Percentiles rank a stretch among this genome's conserved stretches.
These are phyloP conservation scores for Neogale vison DNA, from an alignment of 2,113 vertebrate genomes.

Conservation along the genomic window DNA sequence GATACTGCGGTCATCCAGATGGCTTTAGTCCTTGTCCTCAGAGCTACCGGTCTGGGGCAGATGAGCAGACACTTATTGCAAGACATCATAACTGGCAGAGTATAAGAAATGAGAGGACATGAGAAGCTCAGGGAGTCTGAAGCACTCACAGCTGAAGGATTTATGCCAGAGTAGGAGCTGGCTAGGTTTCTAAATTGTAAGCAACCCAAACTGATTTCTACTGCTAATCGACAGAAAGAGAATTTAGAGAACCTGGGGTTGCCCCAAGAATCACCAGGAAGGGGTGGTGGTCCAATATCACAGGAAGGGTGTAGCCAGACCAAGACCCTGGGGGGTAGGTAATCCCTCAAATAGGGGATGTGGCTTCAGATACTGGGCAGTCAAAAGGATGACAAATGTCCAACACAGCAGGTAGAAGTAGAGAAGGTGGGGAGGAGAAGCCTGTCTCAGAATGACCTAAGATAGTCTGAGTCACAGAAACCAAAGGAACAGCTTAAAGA, in stretches of 20 bases:
- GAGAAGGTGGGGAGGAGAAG: slow-evolving; percentile 52
- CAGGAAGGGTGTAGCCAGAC: background rate
- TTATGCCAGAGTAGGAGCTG: background rate
- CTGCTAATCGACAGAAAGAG: background rate
- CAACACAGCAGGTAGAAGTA: slow-evolving; percentile 64
- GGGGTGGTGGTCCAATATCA: background rate
- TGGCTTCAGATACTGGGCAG: background rate
- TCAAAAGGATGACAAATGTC: slow-evolving; percentile 63
- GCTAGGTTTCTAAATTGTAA: background rate
- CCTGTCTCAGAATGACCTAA: slow-evolving; percentile 72
- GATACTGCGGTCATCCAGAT: background rate
- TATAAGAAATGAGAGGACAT: background rate
- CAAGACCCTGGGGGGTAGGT: background rate
- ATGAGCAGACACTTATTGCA: background rate
- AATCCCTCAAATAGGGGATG: background rate
- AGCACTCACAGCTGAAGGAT: background rate
- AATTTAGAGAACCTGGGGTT: background rate
- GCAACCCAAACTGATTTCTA: background rate
- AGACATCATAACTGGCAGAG: background rate
- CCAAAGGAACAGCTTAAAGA: slow-evolving; percentile 62
- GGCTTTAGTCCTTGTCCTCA: background rate
- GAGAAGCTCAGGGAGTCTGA: background rate
- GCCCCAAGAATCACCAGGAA: background rate
- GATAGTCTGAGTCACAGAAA: slow-evolving; percentile 70
- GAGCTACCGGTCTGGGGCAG: background rate